Conservation (phyloP, 2,113 vertebrate species). For the Pelobates fuscus region DNA sequence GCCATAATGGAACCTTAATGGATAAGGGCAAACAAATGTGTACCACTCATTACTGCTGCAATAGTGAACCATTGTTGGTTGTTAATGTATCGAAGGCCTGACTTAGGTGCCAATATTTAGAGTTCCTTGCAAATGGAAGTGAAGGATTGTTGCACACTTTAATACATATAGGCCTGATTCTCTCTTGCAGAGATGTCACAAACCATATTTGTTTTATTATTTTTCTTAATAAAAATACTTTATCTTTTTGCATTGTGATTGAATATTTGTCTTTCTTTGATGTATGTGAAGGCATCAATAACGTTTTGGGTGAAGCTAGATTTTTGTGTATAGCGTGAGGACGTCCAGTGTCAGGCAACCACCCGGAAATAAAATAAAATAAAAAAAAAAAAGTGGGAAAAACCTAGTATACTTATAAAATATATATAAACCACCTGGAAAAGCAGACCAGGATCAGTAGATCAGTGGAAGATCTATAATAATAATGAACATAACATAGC, state of each 20-base stretch:
- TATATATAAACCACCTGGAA: too few relatives aligned
- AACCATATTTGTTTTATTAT: constrained; percentile 49
- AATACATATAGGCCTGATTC: constrained; percentile 4
- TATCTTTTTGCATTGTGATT: constrained; percentile 37
- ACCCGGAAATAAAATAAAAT: too few relatives aligned
- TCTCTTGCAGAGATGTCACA: constrained; percentile 39
- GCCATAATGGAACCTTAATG: constrained; percentile 24
- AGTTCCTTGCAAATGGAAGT: constrained; percentile 6
- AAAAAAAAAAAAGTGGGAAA: too few relatives aligned
- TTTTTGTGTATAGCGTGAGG: too few relatives aligned
- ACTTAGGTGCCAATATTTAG: not conserved
- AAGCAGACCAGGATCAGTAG: too few relatives aligned
- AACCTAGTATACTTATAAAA: too few relatives aligned
- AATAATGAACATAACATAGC: too few relatives aligned
- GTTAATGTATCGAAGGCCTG: constrained; percentile 13
- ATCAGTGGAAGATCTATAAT: too few relatives aligned
- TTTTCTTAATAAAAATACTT: constrained; percentile 48
- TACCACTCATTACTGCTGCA: constrained; percentile 42
- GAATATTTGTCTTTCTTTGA: not conserved
- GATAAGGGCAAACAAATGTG: constrained; percentile 11
- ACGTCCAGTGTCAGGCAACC: too few relatives aligned
- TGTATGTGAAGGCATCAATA: not conserved
- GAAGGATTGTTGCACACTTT: constrained; percentile 5
- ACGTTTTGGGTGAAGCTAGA: too few relatives aligned
- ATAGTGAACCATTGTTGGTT: constrained; percentile 31